These are phyloP conservation scores for Promerops cafer DNA, from an alignment of 2,113 vertebrate species.

Conservation along the genomic window DNA sequence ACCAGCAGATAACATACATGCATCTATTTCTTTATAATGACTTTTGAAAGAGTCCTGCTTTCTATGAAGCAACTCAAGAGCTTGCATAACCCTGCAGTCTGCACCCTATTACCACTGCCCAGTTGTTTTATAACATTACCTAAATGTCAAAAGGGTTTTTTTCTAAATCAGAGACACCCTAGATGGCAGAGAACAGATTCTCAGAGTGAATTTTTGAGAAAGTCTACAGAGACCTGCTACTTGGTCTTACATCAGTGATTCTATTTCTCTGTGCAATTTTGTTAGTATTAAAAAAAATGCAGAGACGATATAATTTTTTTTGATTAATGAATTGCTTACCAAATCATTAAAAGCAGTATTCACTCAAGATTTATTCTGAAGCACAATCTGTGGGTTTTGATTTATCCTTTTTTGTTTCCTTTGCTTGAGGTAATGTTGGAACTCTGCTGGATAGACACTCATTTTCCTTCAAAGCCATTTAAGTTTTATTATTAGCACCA, in stretches of 20 bases:
- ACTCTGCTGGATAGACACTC: background rate
- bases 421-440: background rate
- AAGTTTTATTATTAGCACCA: background rate
- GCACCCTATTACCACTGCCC: background rate
- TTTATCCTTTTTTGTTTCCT: fast-evolving
- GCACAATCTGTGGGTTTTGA: background rate
- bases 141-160: background rate
- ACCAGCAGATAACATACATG: background rate
- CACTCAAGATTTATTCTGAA: background rate
- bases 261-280: background rate
- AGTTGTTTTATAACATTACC: background rate
- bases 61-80: background rate
- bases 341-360: background rate
- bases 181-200: background rate
- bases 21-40: background rate
- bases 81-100: background rate
- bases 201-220: background rate
- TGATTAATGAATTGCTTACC: background rate
- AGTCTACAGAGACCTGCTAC: background rate
- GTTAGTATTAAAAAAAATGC: background rate
- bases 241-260: background rate
- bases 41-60: background rate
- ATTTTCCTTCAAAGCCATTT: background rate
- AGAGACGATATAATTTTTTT: fast-evolving
- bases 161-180: background rate